Percentiles rank a stretch among this genome's conserved stretches.
These are phyloP conservation scores for Alectoris magna DNA, from an alignment of 2,797 vertebrate species.

Conservation along the genomic window DNA sequence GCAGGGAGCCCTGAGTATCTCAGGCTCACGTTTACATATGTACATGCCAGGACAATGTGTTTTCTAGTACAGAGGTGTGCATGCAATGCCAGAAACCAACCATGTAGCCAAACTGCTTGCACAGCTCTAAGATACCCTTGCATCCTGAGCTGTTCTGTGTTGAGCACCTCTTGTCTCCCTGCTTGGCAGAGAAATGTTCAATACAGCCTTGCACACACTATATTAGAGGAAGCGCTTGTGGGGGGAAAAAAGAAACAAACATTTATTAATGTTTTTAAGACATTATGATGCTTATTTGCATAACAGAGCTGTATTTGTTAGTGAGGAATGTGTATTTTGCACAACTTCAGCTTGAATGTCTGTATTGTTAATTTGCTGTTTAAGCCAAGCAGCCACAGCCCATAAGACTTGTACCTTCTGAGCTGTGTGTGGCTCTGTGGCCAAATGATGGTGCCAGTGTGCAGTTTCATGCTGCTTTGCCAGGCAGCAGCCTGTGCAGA, in stretches of 20 bases:
- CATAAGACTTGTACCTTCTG: background rate
- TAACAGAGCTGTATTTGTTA: background rate
- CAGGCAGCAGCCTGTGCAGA: background rate
- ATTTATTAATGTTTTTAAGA: background rate
- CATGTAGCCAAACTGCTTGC: background rate
- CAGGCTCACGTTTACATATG: background rate
- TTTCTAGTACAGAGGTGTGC: background rate
- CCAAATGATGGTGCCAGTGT: background rate
- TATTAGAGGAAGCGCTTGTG: background rate
- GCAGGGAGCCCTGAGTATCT: background rate
- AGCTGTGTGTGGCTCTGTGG: background rate
- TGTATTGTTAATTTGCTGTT: background rate
- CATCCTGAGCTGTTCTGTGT: background rate
- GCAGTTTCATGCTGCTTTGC: accelerated
- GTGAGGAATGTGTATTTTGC: background rate
- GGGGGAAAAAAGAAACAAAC: background rate
- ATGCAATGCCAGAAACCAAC: background rate
- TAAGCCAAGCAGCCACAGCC: background rate
- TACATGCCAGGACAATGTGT: background rate
- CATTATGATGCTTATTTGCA: background rate
- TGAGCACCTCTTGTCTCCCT: background rate
- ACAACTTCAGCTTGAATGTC: background rate
- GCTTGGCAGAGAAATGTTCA: background rate
- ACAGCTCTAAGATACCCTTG: background rate
- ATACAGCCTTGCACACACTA: background rate